Evolutionary conservation across 2,797 vertebrate genomes (phyloP), one percentile per base, ranked within the genome.

Genomic region (Psittacula derbiana): DNA sequence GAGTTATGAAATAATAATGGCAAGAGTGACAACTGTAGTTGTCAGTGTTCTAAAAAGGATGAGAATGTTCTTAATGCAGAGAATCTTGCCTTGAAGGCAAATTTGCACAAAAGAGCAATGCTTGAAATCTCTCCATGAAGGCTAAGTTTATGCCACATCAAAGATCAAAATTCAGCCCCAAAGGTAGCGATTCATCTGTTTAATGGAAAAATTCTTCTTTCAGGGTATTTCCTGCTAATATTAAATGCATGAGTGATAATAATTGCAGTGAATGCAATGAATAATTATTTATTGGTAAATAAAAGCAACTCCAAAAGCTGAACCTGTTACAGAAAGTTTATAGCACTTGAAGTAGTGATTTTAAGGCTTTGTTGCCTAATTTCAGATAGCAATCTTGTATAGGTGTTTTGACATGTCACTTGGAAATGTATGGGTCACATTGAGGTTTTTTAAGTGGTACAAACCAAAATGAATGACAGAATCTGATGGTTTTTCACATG

Each of bases 1-100:
- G 69, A 69, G 50, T 91, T 93, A 94, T 94, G 92, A 95, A 96
- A 96, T 91, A 90, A 86, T 94, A 95, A 96, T 91, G 84, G 62
- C 79, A 94, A 80, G 89, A 96, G 25, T 91, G 84, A 91, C 91
- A 87, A 83, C 82, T 84, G 47, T 70, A 91, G 82, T 86, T 92
- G 60, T 85, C 80, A 74, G 16, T 79, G 74, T 79, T 90, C 73
- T 86, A 83, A 89, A 92, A 93, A 91, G 83, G 60, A 94, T 84
- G 65, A 93, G 87, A 30, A 60, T 72, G 50, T 85, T 96, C 92
- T 61, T 87, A 92, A 96, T 53, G 57, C 0, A 0, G 49, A 93
- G 58, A 81, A 92, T 93, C 67, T 38, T 95, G 76, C 83, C 94
- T 96, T 66, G 55, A 80, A 95, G 95, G 93, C 81, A 95, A 52